Evolutionary conservation across 1,140 invertebrate species (phyloP), one percentile per base, ranked within the genome.

Genomic region (Drosophila lowei): DNA sequence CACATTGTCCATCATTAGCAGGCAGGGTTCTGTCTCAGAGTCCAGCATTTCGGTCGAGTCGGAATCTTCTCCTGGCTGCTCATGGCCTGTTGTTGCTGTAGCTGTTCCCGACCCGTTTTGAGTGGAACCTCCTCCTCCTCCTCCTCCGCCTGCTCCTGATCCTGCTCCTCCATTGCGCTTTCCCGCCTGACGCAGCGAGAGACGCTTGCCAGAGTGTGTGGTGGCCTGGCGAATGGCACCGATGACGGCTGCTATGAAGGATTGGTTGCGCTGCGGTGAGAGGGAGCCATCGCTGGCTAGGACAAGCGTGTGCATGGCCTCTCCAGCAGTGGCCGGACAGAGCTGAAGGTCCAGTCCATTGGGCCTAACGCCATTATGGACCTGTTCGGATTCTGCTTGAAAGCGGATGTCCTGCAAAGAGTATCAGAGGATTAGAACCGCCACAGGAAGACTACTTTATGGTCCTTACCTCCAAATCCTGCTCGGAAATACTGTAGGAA

Each of bases 11-110:
- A 95, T 96, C 93, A 96, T 95, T 18, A 85, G 64, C 21, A 96
- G 91, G 75, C 94, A 96, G 6, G 95, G 95, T 80, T 96, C 95
- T 0, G 95, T 96, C 92, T 96, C 95, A 3, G 95, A 96, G 90
- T 96, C 95, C 9, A 96, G 92, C 79, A 96, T 92, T 73, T 95
- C 95, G 2, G 94, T 94, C 43, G 95, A 95, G 79, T 94, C 92
- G 3, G 91, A 90, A 28, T 90, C 85, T 18, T 91, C 89, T 85
- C 83, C 83, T 50, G 83, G 30, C 2, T 61, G 60, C 28, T 88
- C 83, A 6, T 67, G 77, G 42, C 46, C 50, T 8, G 62, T 60
- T 23, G 52, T 43, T 38, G 34, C 52, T 38, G 49, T 43, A 6
- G 23, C 18, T 3, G 59, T 53, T 13, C 30, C 34, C 23, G 34